Base-by-base conservation (phyloP, 1,140 invertebrate genomes). In the Drosophila persimilis region DNA sequence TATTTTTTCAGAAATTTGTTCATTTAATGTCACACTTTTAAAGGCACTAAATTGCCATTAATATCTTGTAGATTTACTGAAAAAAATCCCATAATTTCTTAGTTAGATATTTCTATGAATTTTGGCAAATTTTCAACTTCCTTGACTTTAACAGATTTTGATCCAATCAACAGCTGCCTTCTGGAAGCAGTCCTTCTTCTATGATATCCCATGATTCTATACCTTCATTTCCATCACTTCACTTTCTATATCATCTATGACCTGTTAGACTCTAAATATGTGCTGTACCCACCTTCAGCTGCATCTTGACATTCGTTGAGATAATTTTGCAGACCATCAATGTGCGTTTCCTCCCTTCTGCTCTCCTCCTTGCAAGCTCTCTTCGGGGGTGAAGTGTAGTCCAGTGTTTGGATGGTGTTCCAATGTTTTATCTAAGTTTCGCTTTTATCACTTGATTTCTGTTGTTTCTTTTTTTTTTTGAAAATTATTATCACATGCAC, bases 321-420 rank as follows among this genome's bases (percentile, higher is more conserved):
- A 81, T 50, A 54, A 69, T 74, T 67, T 74, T 86, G 81, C 80
- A 85, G 56, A 85, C 80, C 80, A 85, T 85, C 64, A 86, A 84
- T 71, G 58, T 22, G 56, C 39, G 20, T 39, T 71, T 45, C 44
- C 24, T 39, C 46, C 20, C 13, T 5, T 5, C 24, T 54, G 39
- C 29, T 51, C 39, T 59, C 51, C 57, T 26, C 39, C 56, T 44
- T 31, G 29, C 7, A 0, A 7, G 8, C 63, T 61, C 51, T 67
- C 62, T 60, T 69, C 63, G 46, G 29, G 51, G 41, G 11, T 26
- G 57, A 17, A 17, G 17, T 17, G 17, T 44, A 11, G 20, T 43
- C 45, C 11, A 6, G n/a, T 52, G 17, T 39, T 50, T 72, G 22
- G 29, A 41, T 22, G 45, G 26, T 9, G 63, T 11, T 35, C 31